Evolutionary conservation across 2,113 vertebrate species (phyloP), one percentile per base, ranked within the genome.

Genomic region (Istiophorus platypterus): DNA sequence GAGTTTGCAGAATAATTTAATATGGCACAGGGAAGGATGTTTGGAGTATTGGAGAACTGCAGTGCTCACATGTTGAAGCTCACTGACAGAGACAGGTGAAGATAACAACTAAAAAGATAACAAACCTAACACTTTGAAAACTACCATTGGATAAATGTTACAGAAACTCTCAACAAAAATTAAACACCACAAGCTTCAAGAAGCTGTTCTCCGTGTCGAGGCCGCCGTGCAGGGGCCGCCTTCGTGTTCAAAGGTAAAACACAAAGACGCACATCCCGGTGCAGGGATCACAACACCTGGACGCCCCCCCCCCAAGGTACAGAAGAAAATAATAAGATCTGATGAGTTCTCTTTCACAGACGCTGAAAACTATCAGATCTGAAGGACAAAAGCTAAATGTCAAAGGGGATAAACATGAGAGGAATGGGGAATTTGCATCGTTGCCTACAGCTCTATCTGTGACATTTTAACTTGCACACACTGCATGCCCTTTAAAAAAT

Each of bases 401-500:
- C 68, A 61, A 74, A 80, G 68, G 31, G 26, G 66, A 59, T 42
- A 47, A 56, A 22, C 34, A 82, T n/a, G 4, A 39, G 29, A 68
- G 22, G 58, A 4, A 2, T 56, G 31, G 42, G 72, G 76, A 72
- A 47, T 41, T 76, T 66, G 57, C n/a, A 78, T 27, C 41, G 27
- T 22, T 74, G 80, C 57, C 49, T 37, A 49, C 26, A 76, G 51
- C 34, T 66, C 26, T 52, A 37, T 81, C 27, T 63, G 41, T 72
- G 78, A 84, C 76, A 77, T 64, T 85, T 89, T 31, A 70, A 76
- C 68, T 78, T 54, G 7, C 2, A 8, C 59, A 56, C 41, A 52
- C n/a, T 11, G 54, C 59, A 74, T 73, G 76, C 29, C 74, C 80
- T 87, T 86, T 70, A 72, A 66, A 84, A 80, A 24, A 49, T 47